Evolutionary conservation across 2,888 invertebrate species (phyloP).

Genomic region (Parnassius smintheus): DNA sequence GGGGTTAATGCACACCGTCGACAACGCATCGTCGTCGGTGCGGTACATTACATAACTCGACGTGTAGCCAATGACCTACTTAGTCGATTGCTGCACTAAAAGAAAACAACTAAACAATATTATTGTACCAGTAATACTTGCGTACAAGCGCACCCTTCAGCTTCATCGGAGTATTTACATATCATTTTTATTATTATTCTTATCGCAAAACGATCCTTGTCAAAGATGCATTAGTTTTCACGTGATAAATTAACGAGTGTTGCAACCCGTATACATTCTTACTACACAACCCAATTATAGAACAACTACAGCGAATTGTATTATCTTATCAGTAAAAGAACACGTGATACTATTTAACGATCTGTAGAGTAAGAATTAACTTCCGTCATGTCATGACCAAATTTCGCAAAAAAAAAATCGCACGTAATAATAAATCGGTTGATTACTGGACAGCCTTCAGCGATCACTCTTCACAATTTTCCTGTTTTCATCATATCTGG

Average conservation of each 20-base stretch:
- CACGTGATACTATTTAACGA: conserved; percentile 20
- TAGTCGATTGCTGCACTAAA: conserved; percentile 55
- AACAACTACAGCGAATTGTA: conserved; percentile 35
- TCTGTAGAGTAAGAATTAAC: conserved; percentile 8
- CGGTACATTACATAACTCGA: conserved; percentile 63
- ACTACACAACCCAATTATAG: conserved; percentile 41
- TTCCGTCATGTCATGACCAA: not conserved
- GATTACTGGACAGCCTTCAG: no score
- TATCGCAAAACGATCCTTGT: conserved; percentile 23
- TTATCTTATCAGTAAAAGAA: conserved; percentile 33
- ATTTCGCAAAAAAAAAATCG: no score
- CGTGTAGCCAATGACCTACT: conserved; percentile 77
- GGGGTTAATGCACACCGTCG: conserved; percentile 28
- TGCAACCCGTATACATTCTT: conserved; percentile 48
- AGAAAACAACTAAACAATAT: conserved; percentile 53
- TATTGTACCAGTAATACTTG: conserved; percentile 31
- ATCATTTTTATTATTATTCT: conserved; percentile 9
- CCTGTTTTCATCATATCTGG: no score
- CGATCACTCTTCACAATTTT: no score
- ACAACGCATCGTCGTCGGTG: conserved; percentile 29
- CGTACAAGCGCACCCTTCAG: conserved; percentile 10
- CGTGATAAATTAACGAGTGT: conserved; percentile 31
- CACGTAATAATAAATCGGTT: no score
- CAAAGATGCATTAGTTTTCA: conserved; percentile 25
- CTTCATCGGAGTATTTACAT: conserved; percentile 6